A percentile compares a stretch with the other conserved stretches of the same genome.
Evolutionary conservation across 2,113 vertebrate species (phyloP).

Genomic region (Rhynchomys soricoides): DNA sequence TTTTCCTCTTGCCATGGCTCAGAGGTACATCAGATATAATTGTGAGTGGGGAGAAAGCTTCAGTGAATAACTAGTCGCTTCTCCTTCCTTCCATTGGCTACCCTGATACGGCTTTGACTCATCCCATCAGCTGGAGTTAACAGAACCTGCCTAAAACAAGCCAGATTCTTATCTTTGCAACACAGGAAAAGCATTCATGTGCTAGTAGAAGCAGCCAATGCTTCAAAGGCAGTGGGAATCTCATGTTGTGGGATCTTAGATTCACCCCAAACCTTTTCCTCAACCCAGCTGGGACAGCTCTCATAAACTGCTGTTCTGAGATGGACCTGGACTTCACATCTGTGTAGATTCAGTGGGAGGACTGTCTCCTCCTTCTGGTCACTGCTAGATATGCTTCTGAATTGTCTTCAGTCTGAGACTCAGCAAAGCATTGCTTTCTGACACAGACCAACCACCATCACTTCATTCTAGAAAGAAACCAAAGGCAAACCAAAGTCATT

Average conservation of each 20-base stretch:
- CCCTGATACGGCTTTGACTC: too few relatives aligned
- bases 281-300: neutral
- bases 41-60: neutral
- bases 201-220: neutral
- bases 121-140: neutral
- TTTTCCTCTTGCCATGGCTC: neutral
- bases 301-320: too few relatives aligned
- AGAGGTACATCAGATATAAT: neutral
- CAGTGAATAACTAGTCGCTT: accelerated
- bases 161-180: neutral
- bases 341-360: neutral
- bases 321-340: neutral
- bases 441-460: accelerated
- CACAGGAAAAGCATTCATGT: neutral
- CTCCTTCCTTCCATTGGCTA: neutral
- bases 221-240: neutral
- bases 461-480: conserved; percentile 71
- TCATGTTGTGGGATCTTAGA: neutral
- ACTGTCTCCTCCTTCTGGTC: neutral
- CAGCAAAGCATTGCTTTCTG: neutral
- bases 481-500: neutral
- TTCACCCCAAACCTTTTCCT: neutral
- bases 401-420: neutral
- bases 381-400: neutral
- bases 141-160: neutral